These are phyloP conservation scores for Athetis lepigone DNA, from an alignment of 2,888 invertebrate species.

Conservation along the genomic window DNA sequence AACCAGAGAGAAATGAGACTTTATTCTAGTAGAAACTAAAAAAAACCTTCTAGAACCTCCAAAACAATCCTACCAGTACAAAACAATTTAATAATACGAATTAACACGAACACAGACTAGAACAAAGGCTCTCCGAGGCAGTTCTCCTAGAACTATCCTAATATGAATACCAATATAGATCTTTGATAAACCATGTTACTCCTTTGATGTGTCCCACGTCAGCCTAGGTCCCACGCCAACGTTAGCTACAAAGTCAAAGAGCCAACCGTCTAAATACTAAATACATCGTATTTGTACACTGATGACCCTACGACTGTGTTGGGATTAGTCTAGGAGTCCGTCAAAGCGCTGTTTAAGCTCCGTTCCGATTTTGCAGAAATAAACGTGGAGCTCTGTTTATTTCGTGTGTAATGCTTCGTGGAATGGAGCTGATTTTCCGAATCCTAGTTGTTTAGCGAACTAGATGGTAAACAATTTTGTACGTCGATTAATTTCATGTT, in stretches of 20 bases:
- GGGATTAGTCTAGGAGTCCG: slow-evolving; percentile 35
- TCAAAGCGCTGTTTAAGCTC: slow-evolving; percentile 45
- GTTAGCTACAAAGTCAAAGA: slow-evolving; percentile 39
- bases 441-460: too few relatives aligned
- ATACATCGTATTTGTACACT: slow-evolving; percentile 35
- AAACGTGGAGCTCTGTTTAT: slow-evolving; percentile 22
- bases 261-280: slow-evolving; percentile 42
- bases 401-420: slow-evolving; percentile 27
- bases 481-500: too few relatives aligned
- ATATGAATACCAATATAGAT: background rate
- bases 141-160: background rate
- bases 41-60: too few relatives aligned
- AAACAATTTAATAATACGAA: too few relatives aligned
- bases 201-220: slow-evolving; percentile 1
- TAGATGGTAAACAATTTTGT: too few relatives aligned
- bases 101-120: too few relatives aligned
- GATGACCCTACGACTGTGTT: slow-evolving; percentile 43
- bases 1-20: too few relatives aligned
- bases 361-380: slow-evolving; percentile 42
- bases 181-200: background rate
- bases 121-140: background rate
- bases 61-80: too few relatives aligned
- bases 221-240: background rate
- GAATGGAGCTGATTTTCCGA: slow-evolving; percentile 1
- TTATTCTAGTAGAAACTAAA: too few relatives aligned